Evolutionary conservation across 2,797 vertebrate genomes (phyloP), one percentile per base, ranked within the genome.

Genomic region (Paratrypauchen microcephalus): DNA sequence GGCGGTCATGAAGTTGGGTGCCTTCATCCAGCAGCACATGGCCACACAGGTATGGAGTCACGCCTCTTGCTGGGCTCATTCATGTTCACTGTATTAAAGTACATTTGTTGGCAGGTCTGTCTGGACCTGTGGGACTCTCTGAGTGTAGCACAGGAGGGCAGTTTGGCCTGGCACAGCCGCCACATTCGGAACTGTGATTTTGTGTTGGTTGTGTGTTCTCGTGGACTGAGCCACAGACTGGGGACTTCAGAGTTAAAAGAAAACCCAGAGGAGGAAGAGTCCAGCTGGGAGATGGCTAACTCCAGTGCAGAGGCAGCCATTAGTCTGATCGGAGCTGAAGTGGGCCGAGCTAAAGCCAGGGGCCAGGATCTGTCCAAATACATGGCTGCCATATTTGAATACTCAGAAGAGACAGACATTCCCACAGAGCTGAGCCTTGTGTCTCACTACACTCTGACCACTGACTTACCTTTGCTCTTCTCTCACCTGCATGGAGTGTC

Each of bases 111-210:
- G n/a, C 59, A 95, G 94, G 94, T 94, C 59, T 81, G 73, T 78
- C 79, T 95, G 80, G 94, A 95, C 78, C 69, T 93, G 54, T 95
- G 94, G 94, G 93, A 95, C 48, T 84, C 88, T 58, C 81, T 95
- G 61, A 75, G 77, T 4, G 45, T 94, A 21, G 87, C 88, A 19
- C 84, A 89, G 72, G 92, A 93, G 36, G 94, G 94, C 21, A 39
- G 65, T 19, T 68, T 93, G 77, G 75, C 81, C 47, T 95, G 94
- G 94, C 61, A 92, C 74, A 91, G 87, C 77, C 90, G 79, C 18
- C 86, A 81, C 66, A 87, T 95, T 67, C 79, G 65, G 36, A 90
- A 95, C 26, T 83, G 91, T 6, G 91, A 94, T 85, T 94, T 92
- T 62, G 82, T 94, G 50, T 71, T 95, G 71, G 90, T 93, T 62